Base-by-base conservation (phyloP, 2,888 invertebrate species). In the Chouioia cunea region DNA sequence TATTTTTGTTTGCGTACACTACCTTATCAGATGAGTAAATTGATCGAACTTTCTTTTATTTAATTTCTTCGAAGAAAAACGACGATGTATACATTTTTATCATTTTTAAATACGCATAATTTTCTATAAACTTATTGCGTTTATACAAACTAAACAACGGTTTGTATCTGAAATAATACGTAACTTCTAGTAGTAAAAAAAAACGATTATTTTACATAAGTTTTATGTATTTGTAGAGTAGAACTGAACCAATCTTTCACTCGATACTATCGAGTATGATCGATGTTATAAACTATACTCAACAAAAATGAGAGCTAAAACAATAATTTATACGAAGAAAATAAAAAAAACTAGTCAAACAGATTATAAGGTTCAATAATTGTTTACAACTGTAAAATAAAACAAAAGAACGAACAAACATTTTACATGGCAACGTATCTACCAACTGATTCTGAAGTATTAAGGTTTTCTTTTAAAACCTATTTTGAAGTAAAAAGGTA, bases 351-450 rank as follows among this genome's bases (percentile, higher is more conserved):
- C 71, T 67, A 71, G 64, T 67, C 67, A 59, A 60, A 44, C 54
- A 64, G 59, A 50, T 50, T 48, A 67, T 48, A 22, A 67, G 18
- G 58, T 57, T 66, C 43, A 58, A 20, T 12, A 57, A 62, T 66
- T 71, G 43, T 71, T 71, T 71, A 63, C 43, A 71, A 63, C 50
- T 71, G 60, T 71, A 54, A 65, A 65, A 23, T 20, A 15, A 65
- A 71, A 47, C 58, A 63, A 66, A 66, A 71, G 18, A 63, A 48
- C 12, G 56, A 71, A 57, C 63, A 16, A 43, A 43, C n/a, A 15
- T 60, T 70, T 60, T 47, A n/a, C 53, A 48, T 56, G 48, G 43
- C 22, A 53, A 56, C 53, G 47, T 50, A 46, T 58, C 47, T 48
- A 36, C n/a, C 15, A 4, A 53, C 48, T 66, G 22, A 47, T 57